Evolutionary conservation across 2,888 invertebrate genomes (phyloP).

Genomic region (Atherix ibis): DNA sequence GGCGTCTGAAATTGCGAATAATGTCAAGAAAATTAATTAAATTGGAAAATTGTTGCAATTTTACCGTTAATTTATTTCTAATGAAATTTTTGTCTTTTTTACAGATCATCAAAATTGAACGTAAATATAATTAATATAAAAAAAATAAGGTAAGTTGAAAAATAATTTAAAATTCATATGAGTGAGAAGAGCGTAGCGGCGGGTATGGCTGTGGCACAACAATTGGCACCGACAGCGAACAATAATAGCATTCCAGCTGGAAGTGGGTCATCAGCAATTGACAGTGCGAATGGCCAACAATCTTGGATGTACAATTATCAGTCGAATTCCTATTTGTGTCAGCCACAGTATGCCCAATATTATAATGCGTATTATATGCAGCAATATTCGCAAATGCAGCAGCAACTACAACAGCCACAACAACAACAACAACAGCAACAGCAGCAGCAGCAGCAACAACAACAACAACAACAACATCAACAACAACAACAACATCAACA

Average conservation of each 20-base stretch:
- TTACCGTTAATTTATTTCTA: too few species aligned
- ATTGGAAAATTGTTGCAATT: too few species aligned
- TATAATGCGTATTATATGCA: slow-evolving; percentile 14
- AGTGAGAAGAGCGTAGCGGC: slow-evolving; percentile 11
- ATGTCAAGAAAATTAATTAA: too few species aligned
- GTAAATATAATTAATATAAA: too few species aligned
- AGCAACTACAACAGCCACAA: slow-evolving; percentile 20
- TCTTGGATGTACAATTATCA: slow-evolving; percentile 11
- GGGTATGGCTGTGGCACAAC: slow-evolving; percentile 9
- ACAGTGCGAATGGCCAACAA: slow-evolving; percentile 2
- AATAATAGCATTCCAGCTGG: slow-evolving; percentile 1
- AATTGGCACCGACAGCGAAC: slow-evolving; percentile 2
- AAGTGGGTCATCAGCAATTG: slow-evolving; percentile 6
- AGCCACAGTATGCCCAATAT: slow-evolving; percentile 13
- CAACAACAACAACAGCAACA: too few species aligned
- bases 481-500: slow-evolving; percentile 18
- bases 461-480: too few species aligned
- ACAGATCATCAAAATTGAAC: background rate
- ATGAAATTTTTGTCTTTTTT: background rate
- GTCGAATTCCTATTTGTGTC: slow-evolving; percentile 9
- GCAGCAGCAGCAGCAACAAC: too few species aligned
- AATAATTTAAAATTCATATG: slow-evolving; percentile 8
- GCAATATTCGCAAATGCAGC: slow-evolving; percentile 17
- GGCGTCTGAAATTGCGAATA: too few species aligned
- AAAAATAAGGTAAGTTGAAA: slow-evolving; percentile 10